phyloP scores from a whole-genome alignment of 2,113 vertebrate genomes.

The Salminus brasiliensis region DNA sequence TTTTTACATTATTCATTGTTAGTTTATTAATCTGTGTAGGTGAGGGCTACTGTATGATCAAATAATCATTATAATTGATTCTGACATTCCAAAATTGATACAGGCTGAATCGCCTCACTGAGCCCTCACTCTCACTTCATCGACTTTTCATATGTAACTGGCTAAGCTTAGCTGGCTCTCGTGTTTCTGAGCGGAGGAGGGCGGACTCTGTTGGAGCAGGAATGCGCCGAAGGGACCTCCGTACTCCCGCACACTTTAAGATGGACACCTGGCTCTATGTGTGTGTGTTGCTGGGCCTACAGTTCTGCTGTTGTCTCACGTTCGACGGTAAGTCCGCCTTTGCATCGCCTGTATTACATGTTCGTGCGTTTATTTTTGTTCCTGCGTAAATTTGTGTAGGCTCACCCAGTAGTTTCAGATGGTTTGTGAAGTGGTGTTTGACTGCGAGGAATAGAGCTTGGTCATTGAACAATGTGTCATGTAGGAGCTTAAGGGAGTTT shows the following conservation, averaged over 20 bases:
- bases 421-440: background rate
- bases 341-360: background rate
- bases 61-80: too few species aligned
- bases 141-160: too few species aligned
- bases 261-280: constrained; percentile 74
- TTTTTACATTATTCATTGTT: too few species aligned
- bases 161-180: constrained; percentile 52
- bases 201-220: background rate
- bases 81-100: too few species aligned
- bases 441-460: background rate
- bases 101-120: too few species aligned
- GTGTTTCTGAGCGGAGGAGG: constrained; percentile 71
- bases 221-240: constrained; percentile 58
- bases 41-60: too few species aligned
- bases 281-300: constrained; percentile 63
- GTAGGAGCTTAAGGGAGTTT: background rate
- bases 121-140: too few species aligned
- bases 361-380: background rate
- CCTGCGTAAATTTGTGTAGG: too few species aligned
- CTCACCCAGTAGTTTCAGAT: too few species aligned
- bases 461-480: background rate
- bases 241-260: constrained; percentile 56
- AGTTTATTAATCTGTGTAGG: too few species aligned
- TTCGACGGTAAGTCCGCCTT: constrained; percentile 74
- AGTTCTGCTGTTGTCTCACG: constrained; percentile 66